Base-by-base conservation (phyloP, 2,113 vertebrate species). In the Tympanuchus pallidicinctus region DNA sequence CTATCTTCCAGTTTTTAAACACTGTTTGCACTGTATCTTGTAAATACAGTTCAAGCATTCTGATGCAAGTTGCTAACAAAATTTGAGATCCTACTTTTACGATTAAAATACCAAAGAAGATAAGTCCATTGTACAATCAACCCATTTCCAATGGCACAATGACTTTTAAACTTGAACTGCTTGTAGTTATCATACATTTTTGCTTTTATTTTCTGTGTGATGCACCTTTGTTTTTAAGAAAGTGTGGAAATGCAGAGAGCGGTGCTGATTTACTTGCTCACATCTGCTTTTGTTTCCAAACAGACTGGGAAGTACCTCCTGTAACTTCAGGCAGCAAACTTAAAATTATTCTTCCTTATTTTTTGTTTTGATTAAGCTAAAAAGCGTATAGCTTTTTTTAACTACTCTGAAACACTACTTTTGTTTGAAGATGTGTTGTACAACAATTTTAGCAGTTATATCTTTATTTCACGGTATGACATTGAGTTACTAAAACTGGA, bases 91-190 rank as follows among this genome's bases (percentile, higher is more conserved):
- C 52, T 70, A 36, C 81, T 48, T 93, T 91, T 70, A 50, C 65
- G 91, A 74, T 69, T 21, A 92, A 80, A 91, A 78, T 70, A 47
- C 34, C 72, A 80, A 93, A 72, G 43, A 59, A 76, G n/a, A 8
- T 38, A 69, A 88, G 38, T 56, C 30, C 59, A 2, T 54, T 47
- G 76, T 70, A 78, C 40, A 50, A 42, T 56, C 43, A 32, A 15
- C 52, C 21, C 19, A 38, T 15, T 88, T 81, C 61, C 30, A 78
- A 60, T 63, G 48, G 24, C 45, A 50, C 8, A 8, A 6, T 34
- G 34, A 76, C 20, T 15, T 25, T 82, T 72, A 36, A 47, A 75
- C 22, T 47, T 47, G 12, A 90, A 42, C n/a, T 88, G 14, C 50
- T 80, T 52, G 52, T 34, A 71, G 45, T 30, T 54, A 17, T 32